A percentile compares a stretch with the other conserved stretches of the same genome.
Evolutionary conservation across 2,888 invertebrate species (phyloP).

Genomic region (Sycophila texana): DNA sequence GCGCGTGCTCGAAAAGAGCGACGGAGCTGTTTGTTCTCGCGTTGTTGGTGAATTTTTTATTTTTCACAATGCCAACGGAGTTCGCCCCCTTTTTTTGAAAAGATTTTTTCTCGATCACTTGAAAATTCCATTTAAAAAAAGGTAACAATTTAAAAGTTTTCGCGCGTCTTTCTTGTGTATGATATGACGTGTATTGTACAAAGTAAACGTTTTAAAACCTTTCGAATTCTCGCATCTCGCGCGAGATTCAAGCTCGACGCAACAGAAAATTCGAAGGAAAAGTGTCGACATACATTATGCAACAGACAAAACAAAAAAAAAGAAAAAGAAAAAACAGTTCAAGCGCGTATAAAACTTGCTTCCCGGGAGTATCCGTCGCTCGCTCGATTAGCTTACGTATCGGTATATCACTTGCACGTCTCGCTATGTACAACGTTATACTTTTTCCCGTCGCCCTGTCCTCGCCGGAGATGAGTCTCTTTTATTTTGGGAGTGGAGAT

Average conservation of each 20-base stretch:
- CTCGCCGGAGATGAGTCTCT: not conserved
- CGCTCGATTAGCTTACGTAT: slow-evolving; percentile 49
- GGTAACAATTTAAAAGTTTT: too few species aligned
- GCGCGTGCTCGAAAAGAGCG: too few species aligned
- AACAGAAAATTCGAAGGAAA: not conserved
- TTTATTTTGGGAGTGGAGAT: not conserved
- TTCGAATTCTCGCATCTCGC: too few species aligned
- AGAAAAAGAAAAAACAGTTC: slow-evolving; percentile 18
- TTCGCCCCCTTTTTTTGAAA: not conserved
- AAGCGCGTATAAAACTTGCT: slow-evolving; percentile 12
- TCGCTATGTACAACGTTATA: slow-evolving; percentile 53
- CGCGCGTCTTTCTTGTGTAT: too few species aligned
- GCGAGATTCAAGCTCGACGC: not conserved
- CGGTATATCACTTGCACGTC: slow-evolving; percentile 49
- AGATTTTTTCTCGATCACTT: not conserved
- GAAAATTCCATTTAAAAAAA: not conserved
- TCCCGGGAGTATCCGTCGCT: slow-evolving; percentile 39
- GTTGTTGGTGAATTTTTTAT: too few species aligned
- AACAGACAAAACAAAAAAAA: not conserved
- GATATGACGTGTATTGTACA: too few species aligned
- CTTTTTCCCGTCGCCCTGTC: not conserved
- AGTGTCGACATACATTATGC: not conserved
- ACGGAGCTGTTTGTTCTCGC: too few species aligned
- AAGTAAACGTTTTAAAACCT: too few species aligned
- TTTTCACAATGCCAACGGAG: too few species aligned